These are phyloP conservation scores for Heliconius himera DNA, from an alignment of 1,140 invertebrate species.

Conservation along the genomic window DNA sequence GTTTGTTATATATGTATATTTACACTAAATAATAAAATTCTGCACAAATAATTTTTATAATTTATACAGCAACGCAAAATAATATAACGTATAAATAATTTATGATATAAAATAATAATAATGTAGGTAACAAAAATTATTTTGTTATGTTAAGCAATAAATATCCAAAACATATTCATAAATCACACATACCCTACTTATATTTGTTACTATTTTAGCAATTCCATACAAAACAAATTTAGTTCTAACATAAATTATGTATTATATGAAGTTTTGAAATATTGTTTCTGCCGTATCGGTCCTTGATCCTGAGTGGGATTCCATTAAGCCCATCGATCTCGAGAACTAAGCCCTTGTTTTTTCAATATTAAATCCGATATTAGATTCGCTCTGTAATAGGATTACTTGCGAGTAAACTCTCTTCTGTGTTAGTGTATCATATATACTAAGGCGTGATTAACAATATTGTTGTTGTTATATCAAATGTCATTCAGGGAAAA, in stretches of 20 bases:
- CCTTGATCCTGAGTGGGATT: slow-evolving; percentile 11
- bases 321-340: slow-evolving; percentile 25
- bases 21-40: too few species aligned
- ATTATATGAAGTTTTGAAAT: neutral
- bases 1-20: too few species aligned
- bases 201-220: neutral
- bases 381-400: slow-evolving; percentile 17
- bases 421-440: neutral
- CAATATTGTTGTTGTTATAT: too few species aligned
- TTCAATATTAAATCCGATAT: slow-evolving; percentile 25
- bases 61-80: too few species aligned
- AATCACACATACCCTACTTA: too few species aligned
- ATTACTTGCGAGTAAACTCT: slow-evolving; percentile 17
- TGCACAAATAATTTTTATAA: too few species aligned
- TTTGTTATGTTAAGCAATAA: too few species aligned
- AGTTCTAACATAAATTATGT: neutral
- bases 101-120: too few species aligned
- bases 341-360: slow-evolving; percentile 15
- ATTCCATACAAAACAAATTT: neutral
- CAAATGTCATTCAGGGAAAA: too few species aligned
- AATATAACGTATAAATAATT: too few species aligned
- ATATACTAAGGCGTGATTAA: neutral
- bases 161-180: too few species aligned
- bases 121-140: too few species aligned
- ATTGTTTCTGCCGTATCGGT: neutral